phyloP scores from a whole-genome alignment of 2,888 invertebrate species.

The Lucinisca nassula region DNA sequence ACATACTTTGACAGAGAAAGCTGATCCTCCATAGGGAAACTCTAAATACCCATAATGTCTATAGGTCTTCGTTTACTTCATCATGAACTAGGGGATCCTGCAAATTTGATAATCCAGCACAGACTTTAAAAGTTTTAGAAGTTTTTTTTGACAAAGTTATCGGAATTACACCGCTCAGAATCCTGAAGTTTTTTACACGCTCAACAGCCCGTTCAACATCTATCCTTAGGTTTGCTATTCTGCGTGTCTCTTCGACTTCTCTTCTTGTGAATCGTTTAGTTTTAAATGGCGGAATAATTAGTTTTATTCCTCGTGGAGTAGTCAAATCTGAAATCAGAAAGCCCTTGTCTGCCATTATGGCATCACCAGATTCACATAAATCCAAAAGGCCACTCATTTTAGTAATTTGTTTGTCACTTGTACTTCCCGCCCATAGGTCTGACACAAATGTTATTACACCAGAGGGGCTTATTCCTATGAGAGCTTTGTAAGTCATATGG shows the following conservation, averaged over 20 bases:
- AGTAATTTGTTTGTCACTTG: conserved; percentile 61
- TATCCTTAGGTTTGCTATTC: conserved; percentile 35
- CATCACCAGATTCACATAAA: conserved; percentile 62
- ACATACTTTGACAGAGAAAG: too few relatives aligned
- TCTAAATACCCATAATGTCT: too few relatives aligned
- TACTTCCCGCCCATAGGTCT: conserved; percentile 58
- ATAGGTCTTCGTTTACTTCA: too few relatives aligned
- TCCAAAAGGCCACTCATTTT: conserved; percentile 43
- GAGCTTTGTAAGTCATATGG: conserved; percentile 56
- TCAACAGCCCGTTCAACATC: conserved; percentile 41
- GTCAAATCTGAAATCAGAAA: conserved; percentile 55
- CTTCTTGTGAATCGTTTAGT: not conserved
- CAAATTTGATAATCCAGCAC: not conserved
- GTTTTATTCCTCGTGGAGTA: conserved; percentile 21
- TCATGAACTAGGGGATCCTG: not conserved
- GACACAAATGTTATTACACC: conserved; percentile 65
- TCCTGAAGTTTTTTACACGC: conserved; percentile 13
- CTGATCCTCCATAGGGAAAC: too few relatives aligned
- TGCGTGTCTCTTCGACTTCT: not conserved
- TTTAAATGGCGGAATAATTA: conserved; percentile 57
- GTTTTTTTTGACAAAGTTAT: not conserved
- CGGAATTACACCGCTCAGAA: conserved; percentile 28
- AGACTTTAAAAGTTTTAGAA: conserved; percentile 15
- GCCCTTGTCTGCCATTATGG: conserved; percentile 70
- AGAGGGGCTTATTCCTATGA: conserved; percentile 59